Conservation (phyloP, 2,888 invertebrate genomes). For the Pheosia gnoma region DNA sequence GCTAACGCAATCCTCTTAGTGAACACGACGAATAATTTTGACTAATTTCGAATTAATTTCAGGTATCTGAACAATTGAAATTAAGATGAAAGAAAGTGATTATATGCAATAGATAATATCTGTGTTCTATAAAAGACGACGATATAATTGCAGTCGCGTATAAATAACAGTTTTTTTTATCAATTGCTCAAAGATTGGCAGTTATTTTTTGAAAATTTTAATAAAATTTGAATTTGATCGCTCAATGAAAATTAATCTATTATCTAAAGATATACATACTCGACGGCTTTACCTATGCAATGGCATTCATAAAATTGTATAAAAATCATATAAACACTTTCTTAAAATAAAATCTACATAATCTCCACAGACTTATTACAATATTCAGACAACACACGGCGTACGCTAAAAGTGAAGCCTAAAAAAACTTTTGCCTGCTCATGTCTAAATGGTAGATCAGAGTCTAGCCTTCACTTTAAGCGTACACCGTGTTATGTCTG, state of each 20-base stretch:
- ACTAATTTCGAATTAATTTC: not conserved
- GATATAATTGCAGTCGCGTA: not conserved
- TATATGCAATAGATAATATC: constrained; percentile 25
- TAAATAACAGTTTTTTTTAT: not conserved
- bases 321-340: constrained; percentile 29
- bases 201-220: constrained; percentile 37
- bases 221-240: constrained; percentile 7
- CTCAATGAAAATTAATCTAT: not conserved
- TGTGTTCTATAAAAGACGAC: constrained; percentile 8
- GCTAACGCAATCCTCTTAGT: constrained; percentile 51
- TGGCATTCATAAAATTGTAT: not conserved
- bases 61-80: not conserved
- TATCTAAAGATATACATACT: too few species aligned
- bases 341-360: constrained; percentile 10
- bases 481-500: too few species aligned
- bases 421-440: too few species aligned
- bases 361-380: too few species aligned
- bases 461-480: too few species aligned
- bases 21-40: not conserved
- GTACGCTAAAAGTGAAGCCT: too few species aligned
- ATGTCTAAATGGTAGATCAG: too few species aligned
- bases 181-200: constrained; percentile 25
- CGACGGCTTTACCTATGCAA: not conserved
- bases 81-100: constrained; percentile 29
- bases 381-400: too few species aligned